These are phyloP conservation scores for Micrasema minimum DNA, from an alignment of 1,140 invertebrate species.

Conservation along the genomic window DNA sequence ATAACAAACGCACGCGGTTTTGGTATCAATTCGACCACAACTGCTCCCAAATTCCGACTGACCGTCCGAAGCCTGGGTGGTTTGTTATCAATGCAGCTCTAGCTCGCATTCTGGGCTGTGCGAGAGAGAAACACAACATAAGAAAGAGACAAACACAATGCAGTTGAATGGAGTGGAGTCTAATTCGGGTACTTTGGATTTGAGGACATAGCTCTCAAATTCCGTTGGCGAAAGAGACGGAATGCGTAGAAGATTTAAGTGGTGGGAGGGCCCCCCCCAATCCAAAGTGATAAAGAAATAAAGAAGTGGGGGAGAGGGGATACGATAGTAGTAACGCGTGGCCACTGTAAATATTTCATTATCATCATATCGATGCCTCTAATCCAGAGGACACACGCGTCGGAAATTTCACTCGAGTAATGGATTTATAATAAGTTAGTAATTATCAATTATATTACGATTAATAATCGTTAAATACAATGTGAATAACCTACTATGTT, in stretches of 20 bases:
- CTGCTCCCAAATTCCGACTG: conserved; percentile 13
- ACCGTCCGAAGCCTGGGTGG: neutral
- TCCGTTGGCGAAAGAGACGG: conserved; percentile 5
- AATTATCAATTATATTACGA: too few relatives aligned
- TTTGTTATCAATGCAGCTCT: conserved; percentile 43
- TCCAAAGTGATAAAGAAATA: too few relatives aligned
- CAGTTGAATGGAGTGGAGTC: conserved; percentile 22
- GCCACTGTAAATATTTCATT: neutral
- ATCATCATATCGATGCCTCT: too few relatives aligned
- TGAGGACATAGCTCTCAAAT: conserved; percentile 34
- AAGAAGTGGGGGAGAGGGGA: neutral
- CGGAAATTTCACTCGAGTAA: too few relatives aligned
- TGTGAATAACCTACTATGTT: too few relatives aligned
- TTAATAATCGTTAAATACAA: too few relatives aligned
- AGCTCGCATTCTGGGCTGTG: conserved; percentile 29
- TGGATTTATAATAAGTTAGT: too few relatives aligned
- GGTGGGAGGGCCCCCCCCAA: conserved; percentile 4
- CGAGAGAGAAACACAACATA: conserved; percentile 21
- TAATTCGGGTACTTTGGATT: conserved; percentile 9
- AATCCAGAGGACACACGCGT: too few relatives aligned
- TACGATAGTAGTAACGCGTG: neutral
- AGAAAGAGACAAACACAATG: conserved; percentile 1
- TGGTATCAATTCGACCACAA: neutral
- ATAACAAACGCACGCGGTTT: conserved; percentile 1
- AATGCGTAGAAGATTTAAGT: neutral